Evolutionary conservation across 92 coral and sea anemone species (phyloP).

Genomic region (Phenganax subtilis): DNA sequence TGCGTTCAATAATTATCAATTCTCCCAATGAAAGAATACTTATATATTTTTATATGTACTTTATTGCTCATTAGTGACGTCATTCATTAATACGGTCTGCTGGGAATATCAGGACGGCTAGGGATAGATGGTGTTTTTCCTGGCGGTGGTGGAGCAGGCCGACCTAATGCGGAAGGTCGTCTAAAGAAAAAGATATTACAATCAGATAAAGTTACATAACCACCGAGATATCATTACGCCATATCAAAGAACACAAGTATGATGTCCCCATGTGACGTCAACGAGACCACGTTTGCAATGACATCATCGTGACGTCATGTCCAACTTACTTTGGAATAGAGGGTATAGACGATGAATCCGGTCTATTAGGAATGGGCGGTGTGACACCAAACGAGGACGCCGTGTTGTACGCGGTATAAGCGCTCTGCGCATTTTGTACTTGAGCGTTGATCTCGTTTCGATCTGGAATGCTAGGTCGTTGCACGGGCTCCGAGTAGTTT

Average conservation of each 20-base stretch:
- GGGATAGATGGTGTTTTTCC: conserved; percentile 54
- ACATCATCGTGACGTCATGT: no score
- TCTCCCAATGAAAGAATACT: no score
- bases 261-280: no score
- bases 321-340: conserved; percentile 56
- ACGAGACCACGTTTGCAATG: no score
- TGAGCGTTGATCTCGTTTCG: conserved; percentile 32
- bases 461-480: conserved; percentile 22
- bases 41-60: background rate
- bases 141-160: conserved; percentile 94
- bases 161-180: conserved; percentile 82
- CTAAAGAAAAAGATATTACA: conserved; percentile 44
- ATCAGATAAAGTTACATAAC: background rate
- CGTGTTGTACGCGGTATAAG: conserved; percentile 27
- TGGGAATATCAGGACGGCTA: conserved; percentile 91
- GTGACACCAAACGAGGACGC: conserved; percentile 24
- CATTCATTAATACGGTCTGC: conserved; percentile 58
- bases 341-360: conserved; percentile 43
- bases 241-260: no score
- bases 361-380: conserved; percentile 38
- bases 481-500: conserved; percentile 36
- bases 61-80: background rate
- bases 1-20: no score
- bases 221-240: no score
- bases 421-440: conserved; percentile 29